Base-by-base conservation (phyloP, 2,113 vertebrate species). In the Gasterosteus aculeatus region DNA sequence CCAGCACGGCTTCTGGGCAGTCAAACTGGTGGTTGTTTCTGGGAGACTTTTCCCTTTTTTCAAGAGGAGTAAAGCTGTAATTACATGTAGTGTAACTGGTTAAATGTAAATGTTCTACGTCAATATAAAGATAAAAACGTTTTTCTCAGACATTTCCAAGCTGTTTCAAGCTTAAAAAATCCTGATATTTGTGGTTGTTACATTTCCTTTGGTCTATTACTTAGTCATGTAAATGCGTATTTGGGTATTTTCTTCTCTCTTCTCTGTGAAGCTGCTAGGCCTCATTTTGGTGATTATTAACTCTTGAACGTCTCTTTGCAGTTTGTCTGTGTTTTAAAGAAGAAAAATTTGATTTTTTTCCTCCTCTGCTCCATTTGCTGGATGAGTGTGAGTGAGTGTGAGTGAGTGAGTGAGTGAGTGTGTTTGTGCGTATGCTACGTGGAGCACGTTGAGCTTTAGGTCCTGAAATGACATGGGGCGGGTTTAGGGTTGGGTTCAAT, bases 81-180 rank as follows among this genome's bases (percentile, higher is more conserved):
- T 53, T 84, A 72, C 41, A 53, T 71, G 81, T 84, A 74, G 67
- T 82, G 78, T 85, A 79, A 79, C 74, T 75, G 78, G 42, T 80
- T 19, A 38, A 22, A 29, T 90, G 80, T 92, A 80, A 81, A 87
- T 80, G 69, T 83, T 77, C 69, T 88, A 51, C 77, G 71, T 86
- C 66, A 61, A 69, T 85, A 82, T 81, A 86, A 88, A 82, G 39
- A 80, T 79, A 8, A 14, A 51, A 18, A 73, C 38, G 39, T 2
- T 79, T 88, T 84, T 82, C 62, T 80, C 39, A 18, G 70, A 82
- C 31, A 76, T 83, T 85, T 76, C 22, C 62, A 78, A 64, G 64
- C 72, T 56, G 77, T 84, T 84, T 77, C 64, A 29, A 58, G 80
- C 73, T 82, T 87, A 67, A 65, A 63, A 39, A 26, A 2, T 78